phyloP scores from a whole-genome alignment of 2,888 invertebrate genomes.

The Erannis defoliaria region DNA sequence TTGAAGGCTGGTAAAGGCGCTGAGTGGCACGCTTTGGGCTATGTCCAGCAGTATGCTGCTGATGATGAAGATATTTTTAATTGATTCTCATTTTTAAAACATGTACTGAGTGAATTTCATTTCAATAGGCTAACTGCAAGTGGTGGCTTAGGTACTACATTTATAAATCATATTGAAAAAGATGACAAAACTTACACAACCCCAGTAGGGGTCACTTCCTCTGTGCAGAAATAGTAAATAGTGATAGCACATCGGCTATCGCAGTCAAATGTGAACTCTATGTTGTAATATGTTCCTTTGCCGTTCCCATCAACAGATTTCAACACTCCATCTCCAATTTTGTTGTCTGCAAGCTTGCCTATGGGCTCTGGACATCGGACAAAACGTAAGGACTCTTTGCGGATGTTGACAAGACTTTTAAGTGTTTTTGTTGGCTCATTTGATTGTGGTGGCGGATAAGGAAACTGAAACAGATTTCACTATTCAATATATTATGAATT shows the following conservation, averaged over 20 bases:
- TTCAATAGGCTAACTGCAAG: too few species aligned
- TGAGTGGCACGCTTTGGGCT: too few species aligned
- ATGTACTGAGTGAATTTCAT: too few species aligned
- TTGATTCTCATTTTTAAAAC: too few species aligned
- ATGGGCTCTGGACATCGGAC: constrained; percentile 90
- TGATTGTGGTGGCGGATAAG: constrained; percentile 98
- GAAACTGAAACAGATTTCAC: constrained; percentile 90
- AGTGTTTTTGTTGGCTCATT: constrained; percentile 99
- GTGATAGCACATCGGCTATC: constrained; percentile 98
- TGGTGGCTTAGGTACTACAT: too few species aligned
- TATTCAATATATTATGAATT: not conserved
- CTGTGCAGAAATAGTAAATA: constrained; percentile 97
- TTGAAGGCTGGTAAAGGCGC: too few species aligned
- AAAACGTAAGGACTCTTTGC: constrained; percentile 98
- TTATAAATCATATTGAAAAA: too few species aligned
- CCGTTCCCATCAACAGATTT: constrained; percentile 87
- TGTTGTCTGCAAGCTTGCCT: constrained; percentile 85
- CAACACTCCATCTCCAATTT: constrained; percentile 83
- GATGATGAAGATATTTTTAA: too few species aligned
- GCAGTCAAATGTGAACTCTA: constrained; percentile 99
- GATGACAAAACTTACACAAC: constrained; percentile 94
- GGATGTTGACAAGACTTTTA: constrained; percentile 97
- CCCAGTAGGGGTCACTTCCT: constrained; percentile 95
- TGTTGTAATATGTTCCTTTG: constrained; percentile 92
- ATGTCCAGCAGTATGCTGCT: too few species aligned